These are phyloP conservation scores for Nomada fucata DNA, from an alignment of 2,888 invertebrate species.

Conservation along the genomic window DNA sequence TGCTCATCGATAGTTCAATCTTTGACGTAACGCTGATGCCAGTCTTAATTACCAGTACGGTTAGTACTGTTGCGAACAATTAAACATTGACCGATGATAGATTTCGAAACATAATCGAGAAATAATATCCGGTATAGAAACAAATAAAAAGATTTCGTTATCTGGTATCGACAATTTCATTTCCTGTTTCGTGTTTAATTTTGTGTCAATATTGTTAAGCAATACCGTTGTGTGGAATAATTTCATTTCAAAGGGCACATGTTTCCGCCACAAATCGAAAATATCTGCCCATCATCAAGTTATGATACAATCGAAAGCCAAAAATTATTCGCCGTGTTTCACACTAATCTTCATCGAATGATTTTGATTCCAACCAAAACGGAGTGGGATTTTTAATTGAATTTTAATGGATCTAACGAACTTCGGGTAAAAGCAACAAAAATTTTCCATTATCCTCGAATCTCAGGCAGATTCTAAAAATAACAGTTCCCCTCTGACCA, in stretches of 20 bases:
- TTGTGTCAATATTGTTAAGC: background rate
- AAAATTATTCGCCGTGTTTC: background rate
- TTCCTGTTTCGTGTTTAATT: background rate
- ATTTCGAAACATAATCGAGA: background rate
- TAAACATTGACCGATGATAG: background rate
- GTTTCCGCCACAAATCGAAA: background rate
- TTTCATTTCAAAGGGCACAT: background rate
- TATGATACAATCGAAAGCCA: too few relatives aligned
- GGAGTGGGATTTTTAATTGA: conserved; percentile 1
- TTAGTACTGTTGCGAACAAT: conserved; percentile 14
- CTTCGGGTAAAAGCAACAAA: background rate
- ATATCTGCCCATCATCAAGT: background rate
- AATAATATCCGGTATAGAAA: background rate
- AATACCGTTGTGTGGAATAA: background rate
- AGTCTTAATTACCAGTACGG: conserved; percentile 25
- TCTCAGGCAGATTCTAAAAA: background rate
- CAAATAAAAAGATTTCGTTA: background rate
- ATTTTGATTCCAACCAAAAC: background rate
- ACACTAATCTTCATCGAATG: background rate
- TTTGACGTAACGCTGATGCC: conserved; percentile 11
- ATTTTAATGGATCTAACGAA: background rate
- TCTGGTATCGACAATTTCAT: background rate
- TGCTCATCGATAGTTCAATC: conserved; percentile 48
- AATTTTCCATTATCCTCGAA: conserved; percentile 3
- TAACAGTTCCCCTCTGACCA: background rate